phyloP scores from a whole-genome alignment of 2,113 vertebrate species.

The Gymnobelideus leadbeateri region DNA sequence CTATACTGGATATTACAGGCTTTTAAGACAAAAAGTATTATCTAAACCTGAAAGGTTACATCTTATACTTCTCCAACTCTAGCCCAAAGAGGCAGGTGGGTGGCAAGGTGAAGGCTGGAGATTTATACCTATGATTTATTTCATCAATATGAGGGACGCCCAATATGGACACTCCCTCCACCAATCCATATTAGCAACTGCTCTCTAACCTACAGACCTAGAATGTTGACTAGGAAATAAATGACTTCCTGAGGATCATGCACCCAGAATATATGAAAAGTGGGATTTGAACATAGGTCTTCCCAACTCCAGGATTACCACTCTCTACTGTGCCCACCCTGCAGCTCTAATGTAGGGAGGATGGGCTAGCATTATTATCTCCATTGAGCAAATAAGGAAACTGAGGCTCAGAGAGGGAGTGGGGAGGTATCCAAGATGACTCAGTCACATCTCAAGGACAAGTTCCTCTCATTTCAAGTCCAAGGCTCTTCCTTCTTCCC shows the following conservation, averaged over 20 bases:
- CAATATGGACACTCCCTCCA: background rate
- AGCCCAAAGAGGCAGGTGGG: background rate
- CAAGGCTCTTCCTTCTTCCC: background rate
- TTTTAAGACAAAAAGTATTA: background rate
- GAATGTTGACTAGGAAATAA: background rate
- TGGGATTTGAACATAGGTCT: background rate
- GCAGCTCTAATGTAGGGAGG: background rate
- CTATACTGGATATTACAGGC: background rate
- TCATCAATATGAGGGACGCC: background rate
- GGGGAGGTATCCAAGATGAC: background rate
- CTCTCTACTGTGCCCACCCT: background rate
- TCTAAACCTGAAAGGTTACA: background rate
- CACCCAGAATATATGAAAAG: background rate
- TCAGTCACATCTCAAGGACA: background rate
- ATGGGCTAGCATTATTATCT: background rate
- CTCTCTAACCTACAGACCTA: background rate
- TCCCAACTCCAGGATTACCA: background rate
- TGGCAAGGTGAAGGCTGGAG: background rate
- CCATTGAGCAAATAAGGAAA: background rate
- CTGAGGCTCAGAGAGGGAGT: background rate
- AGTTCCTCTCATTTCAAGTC: background rate
- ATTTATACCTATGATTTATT: background rate
- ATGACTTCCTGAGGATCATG: background rate
- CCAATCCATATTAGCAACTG: background rate
- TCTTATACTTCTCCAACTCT: background rate